Evolutionary conservation across 2,797 vertebrate species (phyloP).

Genomic region (Enteromius argenteus): DNA sequence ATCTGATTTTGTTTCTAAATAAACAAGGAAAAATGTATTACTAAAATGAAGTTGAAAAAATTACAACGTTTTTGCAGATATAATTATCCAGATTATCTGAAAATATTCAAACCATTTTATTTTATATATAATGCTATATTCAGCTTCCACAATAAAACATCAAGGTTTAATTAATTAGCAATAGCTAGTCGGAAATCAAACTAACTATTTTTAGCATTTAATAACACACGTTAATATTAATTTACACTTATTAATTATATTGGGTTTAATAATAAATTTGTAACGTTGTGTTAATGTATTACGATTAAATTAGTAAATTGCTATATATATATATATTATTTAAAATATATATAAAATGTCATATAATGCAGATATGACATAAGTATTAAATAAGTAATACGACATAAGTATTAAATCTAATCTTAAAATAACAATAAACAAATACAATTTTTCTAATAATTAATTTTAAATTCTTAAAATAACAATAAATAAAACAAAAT

Average conservation of each 20-base stretch:
- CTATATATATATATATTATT: no score
- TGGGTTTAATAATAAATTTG: background rate
- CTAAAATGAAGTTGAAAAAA: no score
- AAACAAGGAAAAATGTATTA: no score
- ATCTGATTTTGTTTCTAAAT: background rate
- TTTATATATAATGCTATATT: background rate
- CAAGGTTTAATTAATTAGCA: background rate
- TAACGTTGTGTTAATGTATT: background rate
- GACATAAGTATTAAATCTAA: no score
- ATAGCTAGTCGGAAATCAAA: background rate
- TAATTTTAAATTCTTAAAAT: no score
- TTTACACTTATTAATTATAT: background rate
- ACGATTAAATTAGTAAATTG: background rate
- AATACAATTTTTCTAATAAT: no score
- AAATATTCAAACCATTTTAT: background rate
- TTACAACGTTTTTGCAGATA: background rate
- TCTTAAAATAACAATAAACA: no score
- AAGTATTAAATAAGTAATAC: no score
- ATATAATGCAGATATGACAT: background rate
- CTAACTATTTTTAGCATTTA: background rate
- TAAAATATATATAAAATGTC: no score
- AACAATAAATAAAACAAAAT: no score
- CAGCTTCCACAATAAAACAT: background rate
- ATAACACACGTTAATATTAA: background rate
- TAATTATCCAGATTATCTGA: background rate